A percentile compares a stretch with the other conserved stretches of the same genome.
phyloP scores from a whole-genome alignment of 2,113 vertebrate genomes.

The Halichoeres trimaculatus region DNA sequence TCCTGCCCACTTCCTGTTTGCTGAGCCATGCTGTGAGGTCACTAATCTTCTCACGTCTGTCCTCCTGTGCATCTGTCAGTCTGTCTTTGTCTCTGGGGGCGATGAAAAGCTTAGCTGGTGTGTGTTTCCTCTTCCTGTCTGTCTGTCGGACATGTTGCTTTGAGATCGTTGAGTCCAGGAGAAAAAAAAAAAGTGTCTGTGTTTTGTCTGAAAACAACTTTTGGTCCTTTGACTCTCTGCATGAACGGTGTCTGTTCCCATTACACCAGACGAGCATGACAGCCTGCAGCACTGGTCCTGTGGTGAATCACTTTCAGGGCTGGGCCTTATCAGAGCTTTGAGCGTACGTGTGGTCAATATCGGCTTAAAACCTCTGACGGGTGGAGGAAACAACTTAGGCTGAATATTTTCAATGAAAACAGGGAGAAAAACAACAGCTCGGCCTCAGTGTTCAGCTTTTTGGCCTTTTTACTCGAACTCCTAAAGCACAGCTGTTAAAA shows the following conservation, averaged over 20 bases:
- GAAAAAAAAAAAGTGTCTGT: constrained; percentile 2
- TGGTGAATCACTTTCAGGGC: neutral
- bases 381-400: too few species aligned
- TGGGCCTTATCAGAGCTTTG: neutral
- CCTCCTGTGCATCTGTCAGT: constrained; percentile 46
- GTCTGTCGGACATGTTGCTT: constrained; percentile 45
- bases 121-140: constrained; percentile 10
- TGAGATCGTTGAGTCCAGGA: constrained; percentile 26
- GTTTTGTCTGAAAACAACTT: constrained; percentile 14
- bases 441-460: too few species aligned
- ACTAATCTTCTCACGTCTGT: constrained; percentile 32
- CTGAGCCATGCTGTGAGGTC: constrained; percentile 5
- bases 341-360: neutral
- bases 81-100: constrained; percentile 59
- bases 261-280: constrained; percentile 3
- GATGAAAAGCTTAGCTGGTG: constrained; percentile 22
- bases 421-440: too few species aligned
- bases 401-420: too few species aligned
- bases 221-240: constrained; percentile 18
- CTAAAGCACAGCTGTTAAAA: too few species aligned
- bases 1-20: constrained; percentile 33
- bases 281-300: constrained; percentile 4
- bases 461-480: too few species aligned
- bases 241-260: constrained; percentile 7
- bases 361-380: neutral